These are phyloP conservation scores for Mirounga angustirostris DNA, from an alignment of 2,113 vertebrate genomes.

Conservation along the genomic window DNA sequence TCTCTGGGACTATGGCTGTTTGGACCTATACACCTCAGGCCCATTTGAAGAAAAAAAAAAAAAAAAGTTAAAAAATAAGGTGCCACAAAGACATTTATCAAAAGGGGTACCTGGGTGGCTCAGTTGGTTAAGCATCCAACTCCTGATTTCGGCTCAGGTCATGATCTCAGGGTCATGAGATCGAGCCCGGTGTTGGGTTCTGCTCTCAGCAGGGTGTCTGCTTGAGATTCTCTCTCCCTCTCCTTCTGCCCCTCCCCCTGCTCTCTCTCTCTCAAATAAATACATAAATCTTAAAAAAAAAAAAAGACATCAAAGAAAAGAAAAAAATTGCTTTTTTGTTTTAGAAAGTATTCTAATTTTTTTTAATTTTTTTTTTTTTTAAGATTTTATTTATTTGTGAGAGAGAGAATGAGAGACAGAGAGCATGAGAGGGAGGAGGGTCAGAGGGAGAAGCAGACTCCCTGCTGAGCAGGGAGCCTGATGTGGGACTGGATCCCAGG, in stretches of 20 bases:
- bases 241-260: neutral
- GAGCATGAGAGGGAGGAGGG: no score
- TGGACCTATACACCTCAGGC: neutral
- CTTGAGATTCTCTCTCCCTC: neutral
- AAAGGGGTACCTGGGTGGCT: neutral
- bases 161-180: neutral
- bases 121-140: neutral
- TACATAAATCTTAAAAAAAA: neutral
- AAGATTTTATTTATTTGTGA: no score
- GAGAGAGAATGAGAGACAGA: no score
- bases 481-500: no score
- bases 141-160: neutral
- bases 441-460: no score
- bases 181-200: fast-evolving
- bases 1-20: neutral
- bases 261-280: neutral
- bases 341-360: neutral
- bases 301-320: neutral
- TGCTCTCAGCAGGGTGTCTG: neutral
- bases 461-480: no score
- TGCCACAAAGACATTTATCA: no score
- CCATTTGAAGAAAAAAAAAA: neutral
- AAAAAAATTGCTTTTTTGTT: neutral
- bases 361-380: no score
- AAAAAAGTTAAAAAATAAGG: neutral